Conservation (phyloP, 2,888 invertebrate genomes). For the Mylabris sibirica region DNA sequence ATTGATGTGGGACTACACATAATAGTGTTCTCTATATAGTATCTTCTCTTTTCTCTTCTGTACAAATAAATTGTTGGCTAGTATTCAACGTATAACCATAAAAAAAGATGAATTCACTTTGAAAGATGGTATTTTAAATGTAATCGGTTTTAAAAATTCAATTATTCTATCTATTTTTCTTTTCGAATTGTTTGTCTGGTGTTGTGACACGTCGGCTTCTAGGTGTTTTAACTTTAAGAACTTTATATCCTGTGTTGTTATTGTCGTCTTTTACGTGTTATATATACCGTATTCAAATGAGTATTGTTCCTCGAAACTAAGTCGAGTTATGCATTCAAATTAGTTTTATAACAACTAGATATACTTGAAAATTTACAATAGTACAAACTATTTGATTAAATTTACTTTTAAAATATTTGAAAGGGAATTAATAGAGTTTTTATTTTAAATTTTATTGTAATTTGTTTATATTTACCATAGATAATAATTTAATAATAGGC, state of each 20-base stretch:
- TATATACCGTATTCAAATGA: conserved; percentile 13
- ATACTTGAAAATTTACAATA: conserved; percentile 5
- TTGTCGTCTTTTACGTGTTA: not conserved
- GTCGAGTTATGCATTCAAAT: conserved; percentile 17
- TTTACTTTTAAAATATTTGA: not conserved
- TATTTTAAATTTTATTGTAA: not conserved
- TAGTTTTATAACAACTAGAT: conserved; percentile 6
- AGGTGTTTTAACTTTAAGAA: conserved; percentile 6
- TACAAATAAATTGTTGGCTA: not conserved
- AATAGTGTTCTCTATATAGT: not conserved
- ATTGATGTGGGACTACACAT: not conserved
- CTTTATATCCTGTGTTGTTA: conserved; percentile 7
- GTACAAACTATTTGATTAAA: not conserved
- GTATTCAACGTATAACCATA: not conserved
- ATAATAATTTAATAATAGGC: conserved; percentile 6
- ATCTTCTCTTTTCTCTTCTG: not conserved
- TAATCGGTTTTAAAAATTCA: conserved; percentile 12
- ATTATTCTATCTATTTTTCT: not conserved
- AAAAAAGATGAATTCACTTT: not conserved
- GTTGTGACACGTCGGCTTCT: conserved; percentile 15
- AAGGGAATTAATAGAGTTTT: too few species aligned
- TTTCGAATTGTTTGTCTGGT: not conserved
- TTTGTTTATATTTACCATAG: not conserved
- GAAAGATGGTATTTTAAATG: not conserved
- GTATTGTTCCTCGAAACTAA: conserved; percentile 12